These are phyloP conservation scores for Phortica magna DNA, from an alignment of 2,888 invertebrate species.

Conservation along the genomic window DNA sequence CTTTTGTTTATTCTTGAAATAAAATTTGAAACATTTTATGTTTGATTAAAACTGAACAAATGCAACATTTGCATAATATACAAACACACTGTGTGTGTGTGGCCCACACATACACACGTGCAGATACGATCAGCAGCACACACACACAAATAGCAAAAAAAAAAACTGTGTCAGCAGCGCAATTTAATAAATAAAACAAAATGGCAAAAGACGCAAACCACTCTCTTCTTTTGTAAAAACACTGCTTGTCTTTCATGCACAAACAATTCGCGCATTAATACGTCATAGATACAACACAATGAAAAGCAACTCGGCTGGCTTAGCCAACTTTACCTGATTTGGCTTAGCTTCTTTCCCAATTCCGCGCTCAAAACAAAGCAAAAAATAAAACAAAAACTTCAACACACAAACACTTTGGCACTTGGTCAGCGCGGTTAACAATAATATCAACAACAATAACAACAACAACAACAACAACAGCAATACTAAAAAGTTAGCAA, in stretches of 20 bases:
- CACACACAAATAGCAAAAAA: neutral
- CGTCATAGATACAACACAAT: constrained; percentile 1
- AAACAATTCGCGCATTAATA: constrained; percentile 11
- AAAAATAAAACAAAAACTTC: constrained; percentile 49
- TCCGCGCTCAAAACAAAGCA: constrained; percentile 1
- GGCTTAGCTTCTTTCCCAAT: constrained; percentile 16
- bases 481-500: constrained; percentile 12
- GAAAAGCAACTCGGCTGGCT: neutral
- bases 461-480: constrained; percentile 39
- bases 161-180: constrained; percentile 24
- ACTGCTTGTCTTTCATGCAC: constrained; percentile 13
- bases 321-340: neutral
- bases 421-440: constrained; percentile 26
- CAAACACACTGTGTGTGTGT: too few relatives aligned
- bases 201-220: neutral
- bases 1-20: constrained; percentile 45
- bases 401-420: constrained; percentile 43
- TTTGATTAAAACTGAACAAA: too few relatives aligned
- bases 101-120: too few relatives aligned
- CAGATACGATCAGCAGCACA: too few relatives aligned
- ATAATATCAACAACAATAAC: constrained; percentile 40
- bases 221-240: constrained; percentile 15
- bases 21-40: too few relatives aligned
- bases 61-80: too few relatives aligned
- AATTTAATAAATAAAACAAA: neutral